Evolutionary conservation across 2,888 invertebrate genomes (phyloP), one percentile per base, ranked within the genome.

Genomic region (Griposia aprilina): DNA sequence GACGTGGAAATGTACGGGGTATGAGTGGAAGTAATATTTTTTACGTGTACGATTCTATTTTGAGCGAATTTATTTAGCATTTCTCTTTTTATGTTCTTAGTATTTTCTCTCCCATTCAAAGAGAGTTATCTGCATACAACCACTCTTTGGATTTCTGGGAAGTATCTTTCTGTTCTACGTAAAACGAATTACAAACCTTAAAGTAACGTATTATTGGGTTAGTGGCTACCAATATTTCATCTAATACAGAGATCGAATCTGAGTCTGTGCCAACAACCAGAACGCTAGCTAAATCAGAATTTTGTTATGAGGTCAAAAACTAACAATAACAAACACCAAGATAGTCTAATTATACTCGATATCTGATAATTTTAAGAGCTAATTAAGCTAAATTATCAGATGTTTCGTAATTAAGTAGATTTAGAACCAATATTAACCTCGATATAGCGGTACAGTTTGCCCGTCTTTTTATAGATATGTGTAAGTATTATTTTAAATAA

Each of bases 1-100:
- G 85, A 85, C 84, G 82, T 82, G 69, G 72, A 83, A 75, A 66
- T 69, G 75, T 83, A 76, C 75, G 48, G 30, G 30, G 30, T 69
- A 68, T 79, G 80, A 79, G 76, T 76, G 55, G 57, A 77, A 71
- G 50, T 60, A 59, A 71, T 76, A 70, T 70, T 82, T 83, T 79
- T 77, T 45, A 63, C n/a, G 30, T 73, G 20, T 55, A 26, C 23
- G 30, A n/a, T 75, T 76, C 50, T 73, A 70, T 73, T 73, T 75
- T 55, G 45, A 11, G 55, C 3, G 26, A 69, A 59, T 48, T 63
- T 75, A 66, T 82, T 82, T 75, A 26, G 30, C 20, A 62, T 60
- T 50, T 55, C n/a, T 73, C 23, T 26, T 74, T 74, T 50, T 65
- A 60, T 72, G 55, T 45, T 62, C 8, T 36, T 15, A 13, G 17